These are phyloP conservation scores for Subacronicta megacephala DNA, from an alignment of 2,888 invertebrate genomes.

Conservation along the genomic window DNA sequence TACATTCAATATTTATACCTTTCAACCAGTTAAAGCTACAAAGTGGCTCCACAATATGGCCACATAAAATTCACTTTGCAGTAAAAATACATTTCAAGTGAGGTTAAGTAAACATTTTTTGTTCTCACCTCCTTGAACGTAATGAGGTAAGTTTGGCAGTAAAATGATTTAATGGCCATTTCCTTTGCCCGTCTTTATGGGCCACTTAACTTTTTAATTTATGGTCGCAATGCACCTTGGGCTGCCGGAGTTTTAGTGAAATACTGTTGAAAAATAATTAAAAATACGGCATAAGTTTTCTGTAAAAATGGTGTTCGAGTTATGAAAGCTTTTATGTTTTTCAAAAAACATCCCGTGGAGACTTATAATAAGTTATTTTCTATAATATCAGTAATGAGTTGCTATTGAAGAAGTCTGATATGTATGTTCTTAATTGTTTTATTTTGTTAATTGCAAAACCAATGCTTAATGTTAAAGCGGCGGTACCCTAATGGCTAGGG, in stretches of 20 bases:
- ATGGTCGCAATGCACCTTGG: slow-evolving; percentile 59
- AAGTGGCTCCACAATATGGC: slow-evolving; percentile 18
- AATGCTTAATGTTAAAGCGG: no score
- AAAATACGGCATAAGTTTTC: slow-evolving; percentile 17
- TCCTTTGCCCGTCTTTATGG: slow-evolving; percentile 67
- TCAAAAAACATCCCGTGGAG: no score
- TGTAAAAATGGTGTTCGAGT: slow-evolving; percentile 10
- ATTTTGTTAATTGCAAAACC: no score
- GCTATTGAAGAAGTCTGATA: no score
- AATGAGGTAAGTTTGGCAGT: slow-evolving; percentile 72
- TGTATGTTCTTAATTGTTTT: no score
- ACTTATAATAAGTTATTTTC: no score
- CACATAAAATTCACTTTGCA: slow-evolving; percentile 27
- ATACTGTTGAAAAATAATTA: slow-evolving; percentile 34
- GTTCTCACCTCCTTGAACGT: slow-evolving; percentile 59
- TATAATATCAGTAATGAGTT: no score
- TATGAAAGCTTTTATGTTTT: neutral
- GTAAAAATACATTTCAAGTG: slow-evolving; percentile 13
- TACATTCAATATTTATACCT: slow-evolving; percentile 19
- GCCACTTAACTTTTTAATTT: slow-evolving; percentile 77
- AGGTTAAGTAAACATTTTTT: slow-evolving; percentile 51
- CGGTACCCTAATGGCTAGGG: no score
- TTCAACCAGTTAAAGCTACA: slow-evolving; percentile 3
- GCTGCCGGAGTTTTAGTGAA: slow-evolving; percentile 19
- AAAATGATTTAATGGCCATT: slow-evolving; percentile 75